phyloP scores from a whole-genome alignment of 2,797 vertebrate genomes.

The Novumbra hubbsi region DNA sequence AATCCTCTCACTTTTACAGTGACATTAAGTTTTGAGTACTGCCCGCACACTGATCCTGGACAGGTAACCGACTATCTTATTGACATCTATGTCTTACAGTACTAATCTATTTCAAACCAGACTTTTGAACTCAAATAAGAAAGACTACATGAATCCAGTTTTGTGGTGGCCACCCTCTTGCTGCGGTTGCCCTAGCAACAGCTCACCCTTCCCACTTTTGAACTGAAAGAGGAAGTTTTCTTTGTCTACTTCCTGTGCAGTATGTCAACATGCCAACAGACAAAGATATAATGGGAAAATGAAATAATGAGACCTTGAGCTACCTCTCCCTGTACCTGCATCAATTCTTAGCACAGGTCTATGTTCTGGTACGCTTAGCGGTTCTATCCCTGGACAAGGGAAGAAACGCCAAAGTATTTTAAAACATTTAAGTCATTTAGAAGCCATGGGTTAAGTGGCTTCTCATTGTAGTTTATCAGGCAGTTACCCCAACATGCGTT shows the following conservation, averaged over 20 bases:
- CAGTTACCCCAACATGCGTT: no score
- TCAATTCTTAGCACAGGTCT: no score
- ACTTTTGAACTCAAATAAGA: background rate
- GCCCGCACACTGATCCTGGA: background rate
- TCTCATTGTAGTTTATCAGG: no score
- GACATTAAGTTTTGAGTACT: background rate
- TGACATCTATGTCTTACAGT: no score
- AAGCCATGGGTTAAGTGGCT: no score
- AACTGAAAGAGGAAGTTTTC: conserved; percentile 52
- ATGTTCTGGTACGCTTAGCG: no score
- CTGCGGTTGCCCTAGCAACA: conserved; percentile 42
- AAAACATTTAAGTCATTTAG: no score
- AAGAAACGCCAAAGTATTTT: no score
- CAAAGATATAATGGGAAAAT: background rate
- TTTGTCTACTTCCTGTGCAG: conserved; percentile 45
- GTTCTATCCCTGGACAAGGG: no score
- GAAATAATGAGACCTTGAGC: background rate
- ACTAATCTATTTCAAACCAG: background rate
- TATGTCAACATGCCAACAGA: conserved; percentile 31
- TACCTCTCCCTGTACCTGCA: background rate
- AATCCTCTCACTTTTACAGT: background rate
- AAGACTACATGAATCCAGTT: background rate
- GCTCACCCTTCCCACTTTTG: conserved; percentile 27
- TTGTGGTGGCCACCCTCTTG: conserved; percentile 11
- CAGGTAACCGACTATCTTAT: background rate